Evolutionary conservation across 2,888 invertebrate genomes (phyloP).

Genomic region (Tiliacea citrago): DNA sequence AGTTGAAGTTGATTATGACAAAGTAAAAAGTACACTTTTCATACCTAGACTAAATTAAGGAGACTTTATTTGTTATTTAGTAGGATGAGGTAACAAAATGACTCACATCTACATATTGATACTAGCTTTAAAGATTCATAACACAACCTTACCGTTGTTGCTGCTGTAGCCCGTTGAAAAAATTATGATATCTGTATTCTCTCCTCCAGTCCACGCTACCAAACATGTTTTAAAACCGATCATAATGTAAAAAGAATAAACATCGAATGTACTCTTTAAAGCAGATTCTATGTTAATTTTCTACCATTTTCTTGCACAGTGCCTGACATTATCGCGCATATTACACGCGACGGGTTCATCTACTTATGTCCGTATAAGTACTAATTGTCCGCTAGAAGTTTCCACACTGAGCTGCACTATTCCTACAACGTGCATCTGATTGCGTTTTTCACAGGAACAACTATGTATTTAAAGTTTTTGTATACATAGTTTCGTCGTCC

Average conservation of each 20-base stretch:
- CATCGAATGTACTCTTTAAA: not conserved
- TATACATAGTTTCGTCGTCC: not conserved
- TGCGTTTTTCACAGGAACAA: constrained; percentile 53
- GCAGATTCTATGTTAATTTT: constrained; percentile 31
- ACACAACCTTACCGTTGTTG: not conserved
- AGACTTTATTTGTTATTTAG: not conserved
- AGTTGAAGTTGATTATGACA: not conserved
- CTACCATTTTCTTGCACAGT: constrained; percentile 19
- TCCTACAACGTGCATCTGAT: constrained; percentile 38
- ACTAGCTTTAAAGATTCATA: not conserved
- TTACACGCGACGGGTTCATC: constrained; percentile 51
- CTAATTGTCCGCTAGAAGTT: constrained; percentile 48
- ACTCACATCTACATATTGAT: not conserved
- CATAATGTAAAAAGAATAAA: not conserved
- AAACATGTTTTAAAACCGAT: not conserved
- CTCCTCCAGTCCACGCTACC: not conserved
- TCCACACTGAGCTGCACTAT: constrained; percentile 16
- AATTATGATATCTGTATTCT: not conserved
- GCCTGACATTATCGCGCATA: constrained; percentile 26
- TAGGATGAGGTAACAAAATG: not conserved
- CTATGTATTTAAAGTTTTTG: constrained; percentile 46
- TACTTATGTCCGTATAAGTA: constrained; percentile 37
- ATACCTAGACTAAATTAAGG: not conserved
- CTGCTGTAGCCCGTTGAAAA: not conserved
- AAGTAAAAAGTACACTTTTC: not conserved